Percentiles rank a stretch among this genome's conserved stretches.
Conservation (phyloP, 1,140 invertebrate genomes). For the Drosophila nikananu region DNA sequence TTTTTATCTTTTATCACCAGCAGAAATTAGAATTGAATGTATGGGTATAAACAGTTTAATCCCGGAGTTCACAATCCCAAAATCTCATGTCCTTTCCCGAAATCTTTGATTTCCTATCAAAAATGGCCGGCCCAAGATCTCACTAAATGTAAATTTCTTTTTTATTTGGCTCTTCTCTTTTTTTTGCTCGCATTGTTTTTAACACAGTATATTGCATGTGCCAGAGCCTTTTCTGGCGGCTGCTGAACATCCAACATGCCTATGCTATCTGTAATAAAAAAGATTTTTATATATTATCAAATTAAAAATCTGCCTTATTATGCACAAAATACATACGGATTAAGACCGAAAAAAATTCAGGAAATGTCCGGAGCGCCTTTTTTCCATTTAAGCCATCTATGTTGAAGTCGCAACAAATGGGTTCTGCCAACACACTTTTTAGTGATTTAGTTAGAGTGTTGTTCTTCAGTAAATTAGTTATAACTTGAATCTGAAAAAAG, state of each 20-base stretch:
- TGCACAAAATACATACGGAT: background rate
- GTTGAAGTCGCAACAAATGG: background rate
- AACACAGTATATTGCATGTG: background rate
- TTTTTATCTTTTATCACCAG: too few species aligned
- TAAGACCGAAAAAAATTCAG: conserved; percentile 1
- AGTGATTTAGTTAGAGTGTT: background rate
- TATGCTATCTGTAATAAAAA: background rate
- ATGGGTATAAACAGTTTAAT: background rate
- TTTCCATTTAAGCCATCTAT: conserved; percentile 4
- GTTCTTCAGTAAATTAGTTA: background rate
- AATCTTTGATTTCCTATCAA: background rate
- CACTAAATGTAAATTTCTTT: background rate
- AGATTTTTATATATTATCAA: background rate
- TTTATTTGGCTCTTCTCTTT: background rate
- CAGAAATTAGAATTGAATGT: too few species aligned
- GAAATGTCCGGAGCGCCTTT: background rate
- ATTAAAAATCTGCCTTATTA: background rate
- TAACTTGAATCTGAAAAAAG: background rate
- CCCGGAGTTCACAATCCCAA: too few species aligned
- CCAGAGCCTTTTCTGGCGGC: background rate
- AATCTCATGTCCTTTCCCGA: too few species aligned
- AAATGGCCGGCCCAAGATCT: too few species aligned
- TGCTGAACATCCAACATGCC: background rate
- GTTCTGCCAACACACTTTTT: background rate
- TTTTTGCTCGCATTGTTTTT: conserved; percentile 5